phyloP scores from a whole-genome alignment of 1,140 invertebrate genomes.

The Zaprionus vittiger region DNA sequence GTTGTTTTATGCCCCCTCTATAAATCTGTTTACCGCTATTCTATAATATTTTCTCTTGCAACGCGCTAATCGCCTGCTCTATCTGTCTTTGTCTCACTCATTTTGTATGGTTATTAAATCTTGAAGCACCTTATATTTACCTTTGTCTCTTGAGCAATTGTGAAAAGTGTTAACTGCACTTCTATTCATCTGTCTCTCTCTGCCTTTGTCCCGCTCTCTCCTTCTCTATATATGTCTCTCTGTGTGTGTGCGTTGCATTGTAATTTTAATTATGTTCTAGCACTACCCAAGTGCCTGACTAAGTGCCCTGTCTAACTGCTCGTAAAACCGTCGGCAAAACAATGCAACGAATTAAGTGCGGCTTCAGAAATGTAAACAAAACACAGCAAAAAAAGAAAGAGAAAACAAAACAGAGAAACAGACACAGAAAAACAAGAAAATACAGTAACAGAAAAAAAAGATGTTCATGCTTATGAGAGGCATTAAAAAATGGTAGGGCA shows the following conservation, averaged over 20 bases:
- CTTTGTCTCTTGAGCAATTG: slow-evolving; percentile 65
- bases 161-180: slow-evolving; percentile 73
- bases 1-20: slow-evolving; percentile 17
- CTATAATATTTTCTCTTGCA: slow-evolving; percentile 5
- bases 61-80: slow-evolving; percentile 32
- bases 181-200: slow-evolving; percentile 55
- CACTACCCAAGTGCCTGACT: slow-evolving; percentile 58
- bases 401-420: neutral
- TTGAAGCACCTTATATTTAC: slow-evolving; percentile 51
- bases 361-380: slow-evolving; percentile 26
- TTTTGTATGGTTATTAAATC: slow-evolving; percentile 49
- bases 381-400: neutral
- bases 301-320: slow-evolving; percentile 49
- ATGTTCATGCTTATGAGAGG: neutral
- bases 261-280: slow-evolving; percentile 72
- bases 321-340: neutral
- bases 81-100: slow-evolving; percentile 8
- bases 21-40: slow-evolving; percentile 32
- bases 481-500: neutral
- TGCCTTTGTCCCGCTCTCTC: neutral
- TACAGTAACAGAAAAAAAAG: neutral
- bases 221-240: neutral
- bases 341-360: slow-evolving; percentile 23
- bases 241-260: slow-evolving; percentile 47
- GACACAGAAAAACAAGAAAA: neutral